Conservation (phyloP, 2,797 vertebrate species). For the Steatocranus sp. region DNA sequence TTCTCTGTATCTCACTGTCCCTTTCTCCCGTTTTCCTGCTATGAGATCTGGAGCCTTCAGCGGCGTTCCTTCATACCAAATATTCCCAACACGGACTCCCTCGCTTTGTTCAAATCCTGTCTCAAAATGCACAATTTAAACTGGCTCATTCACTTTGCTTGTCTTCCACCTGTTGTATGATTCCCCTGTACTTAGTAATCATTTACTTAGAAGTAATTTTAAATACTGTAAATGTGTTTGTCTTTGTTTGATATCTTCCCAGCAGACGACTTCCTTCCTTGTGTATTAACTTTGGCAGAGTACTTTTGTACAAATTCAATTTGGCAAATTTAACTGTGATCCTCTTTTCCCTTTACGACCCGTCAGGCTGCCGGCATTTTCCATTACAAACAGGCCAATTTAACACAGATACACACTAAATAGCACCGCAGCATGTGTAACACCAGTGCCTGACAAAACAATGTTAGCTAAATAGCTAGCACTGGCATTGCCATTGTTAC, state of each 20-base stretch:
- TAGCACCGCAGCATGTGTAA: background rate
- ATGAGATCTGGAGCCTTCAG: background rate
- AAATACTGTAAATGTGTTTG: background rate
- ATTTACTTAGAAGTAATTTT: background rate
- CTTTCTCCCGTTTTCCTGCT: background rate
- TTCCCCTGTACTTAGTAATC: background rate
- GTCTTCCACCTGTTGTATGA: too few species aligned
- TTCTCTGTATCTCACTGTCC: background rate
- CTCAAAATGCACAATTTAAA: background rate
- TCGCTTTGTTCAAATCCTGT: background rate
- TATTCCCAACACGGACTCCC: background rate
- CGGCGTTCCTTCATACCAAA: background rate
- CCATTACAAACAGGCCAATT: accelerated
- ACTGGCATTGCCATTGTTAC: accelerated
- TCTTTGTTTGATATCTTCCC: background rate
- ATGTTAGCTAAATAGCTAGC: background rate
- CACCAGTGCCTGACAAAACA: background rate
- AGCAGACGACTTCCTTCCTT: background rate
- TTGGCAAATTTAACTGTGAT: accelerated
- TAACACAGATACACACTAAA: background rate
- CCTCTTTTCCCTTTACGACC: accelerated
- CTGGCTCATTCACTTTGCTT: background rate
- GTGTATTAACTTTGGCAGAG: background rate
- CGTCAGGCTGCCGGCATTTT: background rate
- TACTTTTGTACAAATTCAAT: background rate